Percentiles rank a stretch among this genome's conserved stretches.
These are phyloP conservation scores for Phylloscopus trochiloides DNA, from an alignment of 2,113 vertebrate species.

Conservation along the genomic window DNA sequence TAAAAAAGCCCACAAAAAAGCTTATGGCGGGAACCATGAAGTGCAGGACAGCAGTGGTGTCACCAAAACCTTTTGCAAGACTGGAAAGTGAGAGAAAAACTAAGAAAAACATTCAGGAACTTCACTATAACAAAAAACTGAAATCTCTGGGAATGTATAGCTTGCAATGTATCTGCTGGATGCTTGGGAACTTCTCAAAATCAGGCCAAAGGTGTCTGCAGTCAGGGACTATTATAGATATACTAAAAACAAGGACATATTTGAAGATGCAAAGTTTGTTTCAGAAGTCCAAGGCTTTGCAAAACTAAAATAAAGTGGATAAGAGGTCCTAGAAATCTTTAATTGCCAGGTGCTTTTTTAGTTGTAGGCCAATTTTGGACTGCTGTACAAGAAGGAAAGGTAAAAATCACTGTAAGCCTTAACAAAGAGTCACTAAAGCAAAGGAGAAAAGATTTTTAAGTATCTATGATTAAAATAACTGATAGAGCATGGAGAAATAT, in stretches of 20 bases:
- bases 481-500: background rate
- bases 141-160: background rate
- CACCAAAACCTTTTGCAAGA: background rate
- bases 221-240: background rate
- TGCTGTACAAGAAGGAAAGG: background rate
- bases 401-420: background rate
- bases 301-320: background rate
- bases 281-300: background rate
- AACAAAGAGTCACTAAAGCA: background rate
- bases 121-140: background rate
- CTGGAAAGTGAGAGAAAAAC: background rate
- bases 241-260: background rate
- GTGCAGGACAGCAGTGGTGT: background rate
- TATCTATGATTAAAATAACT: background rate
- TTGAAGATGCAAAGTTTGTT: background rate
- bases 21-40: background rate
- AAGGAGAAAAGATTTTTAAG: background rate
- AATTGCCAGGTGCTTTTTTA: background rate
- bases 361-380: background rate
- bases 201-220: background rate
- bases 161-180: background rate
- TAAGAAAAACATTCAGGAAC: background rate
- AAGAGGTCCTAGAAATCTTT: background rate
- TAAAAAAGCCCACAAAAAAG: background rate
- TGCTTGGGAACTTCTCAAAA: background rate